Evolutionary conservation across 2,113 vertebrate genomes (phyloP), one percentile per base, ranked within the genome.

Genomic region (Ahaetulla prasina): DNA sequence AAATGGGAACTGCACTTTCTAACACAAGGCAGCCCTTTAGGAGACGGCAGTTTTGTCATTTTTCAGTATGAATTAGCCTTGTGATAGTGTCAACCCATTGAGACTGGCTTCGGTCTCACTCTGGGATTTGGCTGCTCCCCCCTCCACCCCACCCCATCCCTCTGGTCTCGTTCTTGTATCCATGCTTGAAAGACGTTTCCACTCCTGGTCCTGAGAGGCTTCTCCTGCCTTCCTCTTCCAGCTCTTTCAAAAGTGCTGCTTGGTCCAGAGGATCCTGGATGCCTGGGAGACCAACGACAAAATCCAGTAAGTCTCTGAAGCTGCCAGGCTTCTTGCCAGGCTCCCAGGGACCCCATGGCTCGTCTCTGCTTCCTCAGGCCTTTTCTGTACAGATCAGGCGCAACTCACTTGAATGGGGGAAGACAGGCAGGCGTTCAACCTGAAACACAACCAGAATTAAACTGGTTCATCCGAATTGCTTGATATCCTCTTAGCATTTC

Each of bases 241-340:
- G 99, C 98, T 99, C 85, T 99, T 99, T 97, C 99, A 99, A 97
- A 98, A 98, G 89, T 99, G 99, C 97, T 98, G 97, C 90, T 94
- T 99, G 94, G 98, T 99, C 86, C 99, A 99, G 93, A 98, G 98
- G 96, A 99, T 99, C 96, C 94, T 99, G 93, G 98, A 99, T 10
- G 99, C 99, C 94, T 99, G 99, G 99, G 99, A 99, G 95, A 98
- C 98, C 95, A 99, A 99, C 1, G 99, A 99, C 96, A 98, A 97
- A 96, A 99, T 98, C 94, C 99, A 99, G 99, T 99, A 97, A 98
- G 98, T 43, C 63, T 55, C 12, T 0, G 8, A 74, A n/a, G 14
- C 2, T 16, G 4, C 11, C 10, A 1, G 60, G 54, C 54, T 57
- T 10, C 30, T 68, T 6, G 60, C 27, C 27, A n/a, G 60, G 2